Conservation (phyloP, 2,113 vertebrate species). For the Caranx melampygus region DNA sequence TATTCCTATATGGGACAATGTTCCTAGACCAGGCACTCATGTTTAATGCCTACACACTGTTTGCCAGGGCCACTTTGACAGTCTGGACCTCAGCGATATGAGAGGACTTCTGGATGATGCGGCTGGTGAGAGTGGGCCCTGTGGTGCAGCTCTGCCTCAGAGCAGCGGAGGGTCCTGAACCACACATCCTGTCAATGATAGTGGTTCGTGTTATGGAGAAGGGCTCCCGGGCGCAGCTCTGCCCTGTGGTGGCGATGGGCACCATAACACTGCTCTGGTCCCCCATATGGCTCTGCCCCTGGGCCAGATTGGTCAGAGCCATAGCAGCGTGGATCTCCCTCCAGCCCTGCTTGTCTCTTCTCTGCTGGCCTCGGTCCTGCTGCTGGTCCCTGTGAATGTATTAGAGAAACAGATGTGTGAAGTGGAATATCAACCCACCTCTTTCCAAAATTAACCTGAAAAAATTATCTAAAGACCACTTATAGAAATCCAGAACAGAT, state of each 20-base stretch:
- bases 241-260: conserved; percentile 19
- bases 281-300: conserved; percentile 85
- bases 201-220: conserved; percentile 80
- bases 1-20: conserved; percentile 34
- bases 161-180: conserved; percentile 4
- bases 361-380: conserved; percentile 82
- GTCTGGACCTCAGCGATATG: conserved; percentile 99
- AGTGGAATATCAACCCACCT: neutral
- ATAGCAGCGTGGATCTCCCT: conserved; percentile 97
- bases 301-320: conserved; percentile 95
- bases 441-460: neutral
- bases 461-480: neutral
- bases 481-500: conserved; percentile 14
- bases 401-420: neutral
- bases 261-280: conserved; percentile 1
- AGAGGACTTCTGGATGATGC: conserved; percentile 99
- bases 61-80: conserved; percentile 90
- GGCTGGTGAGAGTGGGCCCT: conserved; percentile 81
- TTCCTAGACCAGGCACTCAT: conserved; percentile 16
- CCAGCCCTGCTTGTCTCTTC: conserved; percentile 90
- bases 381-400: conserved; percentile 81
- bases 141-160: conserved; percentile 56
- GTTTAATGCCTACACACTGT: conserved; percentile 61
- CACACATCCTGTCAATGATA: conserved; percentile 35
- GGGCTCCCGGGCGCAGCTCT: conserved; percentile 56